These are phyloP conservation scores for Hydropotes inermis DNA, from an alignment of 2,113 vertebrate genomes.

Conservation along the genomic window DNA sequence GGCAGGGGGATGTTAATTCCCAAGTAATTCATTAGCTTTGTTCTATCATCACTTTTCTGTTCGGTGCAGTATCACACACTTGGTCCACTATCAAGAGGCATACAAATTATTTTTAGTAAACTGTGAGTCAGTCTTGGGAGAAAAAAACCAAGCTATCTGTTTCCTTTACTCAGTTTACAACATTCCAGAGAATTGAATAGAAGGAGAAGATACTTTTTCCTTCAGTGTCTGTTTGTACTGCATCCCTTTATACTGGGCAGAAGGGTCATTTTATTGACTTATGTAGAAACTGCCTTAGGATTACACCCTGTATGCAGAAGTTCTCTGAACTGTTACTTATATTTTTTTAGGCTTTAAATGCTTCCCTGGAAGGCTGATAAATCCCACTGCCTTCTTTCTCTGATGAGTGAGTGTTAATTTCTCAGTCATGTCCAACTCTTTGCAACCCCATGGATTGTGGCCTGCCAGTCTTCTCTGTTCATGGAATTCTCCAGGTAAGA, in stretches of 20 bases:
- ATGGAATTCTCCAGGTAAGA: not conserved
- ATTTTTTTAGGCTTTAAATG: not conserved
- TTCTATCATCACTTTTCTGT: not conserved
- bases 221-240: not conserved
- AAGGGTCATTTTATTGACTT: not conserved
- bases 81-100: not conserved
- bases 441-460: not conserved
- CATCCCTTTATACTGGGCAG: not conserved
- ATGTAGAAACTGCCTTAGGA: not conserved
- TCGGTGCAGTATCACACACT: not conserved
- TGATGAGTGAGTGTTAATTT: not conserved
- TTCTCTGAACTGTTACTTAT: not conserved
- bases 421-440: not conserved
- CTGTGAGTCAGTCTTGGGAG: not conserved
- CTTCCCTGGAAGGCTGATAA: not conserved
- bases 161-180: not conserved
- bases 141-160: not conserved
- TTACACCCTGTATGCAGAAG: not conserved
- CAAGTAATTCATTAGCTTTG: not conserved
- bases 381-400: not conserved
- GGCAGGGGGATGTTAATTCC: not conserved
- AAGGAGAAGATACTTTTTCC: not conserved
- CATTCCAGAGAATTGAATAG: not conserved
- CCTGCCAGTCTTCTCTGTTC: not conserved
- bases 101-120: not conserved